Evolutionary conservation across 2,888 invertebrate species (phyloP).

Genomic region (Drosophila ustulata): DNA sequence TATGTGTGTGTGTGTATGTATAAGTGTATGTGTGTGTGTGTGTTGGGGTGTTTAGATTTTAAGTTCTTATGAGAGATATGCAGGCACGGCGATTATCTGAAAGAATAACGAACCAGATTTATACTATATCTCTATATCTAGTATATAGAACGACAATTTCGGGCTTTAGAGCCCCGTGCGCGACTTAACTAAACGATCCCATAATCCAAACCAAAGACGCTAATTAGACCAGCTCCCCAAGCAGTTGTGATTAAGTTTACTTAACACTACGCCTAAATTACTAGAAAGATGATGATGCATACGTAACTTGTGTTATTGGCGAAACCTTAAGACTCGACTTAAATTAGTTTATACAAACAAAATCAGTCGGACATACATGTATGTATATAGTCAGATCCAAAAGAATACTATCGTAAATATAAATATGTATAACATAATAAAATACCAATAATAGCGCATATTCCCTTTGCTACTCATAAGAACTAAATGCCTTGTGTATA

Average conservation of each 20-base stretch:
- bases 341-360: background rate
- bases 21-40: slow-evolving; percentile 12
- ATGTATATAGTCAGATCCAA: background rate
- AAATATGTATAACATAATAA: background rate
- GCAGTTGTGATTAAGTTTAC: background rate
- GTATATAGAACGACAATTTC: background rate
- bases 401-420: background rate
- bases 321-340: background rate
- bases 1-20: slow-evolving; percentile 14
- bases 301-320: background rate
- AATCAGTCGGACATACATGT: slow-evolving; percentile 1
- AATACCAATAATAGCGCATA: background rate
- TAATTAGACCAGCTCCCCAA: slow-evolving; percentile 2
- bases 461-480: background rate
- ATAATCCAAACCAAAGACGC: background rate
- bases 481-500: background rate
- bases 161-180: slow-evolving; percentile 10
- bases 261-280: background rate
- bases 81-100: slow-evolving; percentile 76
- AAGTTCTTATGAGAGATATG: slow-evolving; percentile 70
- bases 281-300: background rate
- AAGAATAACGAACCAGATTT: slow-evolving; percentile 74
- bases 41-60: slow-evolving; percentile 22
- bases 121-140: slow-evolving; percentile 50
- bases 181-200: slow-evolving; percentile 19